A percentile compares a stretch with the other conserved stretches of the same genome.
Evolutionary conservation across 2,888 invertebrate species (phyloP).

Genomic region (Branchipolynoe longqiensis): DNA sequence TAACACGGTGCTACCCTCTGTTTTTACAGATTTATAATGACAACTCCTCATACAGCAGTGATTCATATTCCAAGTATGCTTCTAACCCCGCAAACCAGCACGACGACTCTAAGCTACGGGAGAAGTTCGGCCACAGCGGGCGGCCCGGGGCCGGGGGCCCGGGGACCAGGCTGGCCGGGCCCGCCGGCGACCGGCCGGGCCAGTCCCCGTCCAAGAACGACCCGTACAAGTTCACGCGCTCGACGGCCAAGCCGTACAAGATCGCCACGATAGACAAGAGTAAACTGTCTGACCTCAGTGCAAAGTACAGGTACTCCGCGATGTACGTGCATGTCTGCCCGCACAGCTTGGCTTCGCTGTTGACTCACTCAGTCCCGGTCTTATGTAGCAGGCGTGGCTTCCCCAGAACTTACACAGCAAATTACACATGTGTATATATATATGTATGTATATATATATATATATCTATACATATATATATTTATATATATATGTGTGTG

Average conservation of each 20-base stretch:
- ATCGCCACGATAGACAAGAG: constrained; percentile 75
- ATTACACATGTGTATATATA: no score
- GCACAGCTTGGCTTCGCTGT: constrained; percentile 43
- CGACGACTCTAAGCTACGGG: constrained; percentile 80
- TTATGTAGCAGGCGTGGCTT: no score
- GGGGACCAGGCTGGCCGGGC: not conserved
- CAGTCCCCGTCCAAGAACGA: constrained; percentile 71
- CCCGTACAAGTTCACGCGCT: constrained; percentile 86
- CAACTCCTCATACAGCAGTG: constrained; percentile 86
- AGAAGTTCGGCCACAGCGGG: constrained; percentile 74
- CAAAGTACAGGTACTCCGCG: constrained; percentile 89
- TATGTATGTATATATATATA: no score
- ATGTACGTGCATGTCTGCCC: constrained; percentile 54
- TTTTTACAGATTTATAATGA: constrained; percentile 55
- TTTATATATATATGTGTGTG: no score
- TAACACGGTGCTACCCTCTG: constrained; percentile 4
- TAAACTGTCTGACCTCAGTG: constrained; percentile 77
- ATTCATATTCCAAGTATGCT: constrained; percentile 81
- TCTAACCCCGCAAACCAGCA: constrained; percentile 79
- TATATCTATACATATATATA: no score
- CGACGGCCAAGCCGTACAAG: constrained; percentile 83
- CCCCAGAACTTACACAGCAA: no score
- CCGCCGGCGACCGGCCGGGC: not conserved
- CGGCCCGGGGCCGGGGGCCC: constrained; percentile 20
- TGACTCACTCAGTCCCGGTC: no score